Percentiles rank a stretch among this genome's conserved stretches.
phyloP scores from a whole-genome alignment of 1,140 invertebrate species.

The Megalonaias nervosa region DNA sequence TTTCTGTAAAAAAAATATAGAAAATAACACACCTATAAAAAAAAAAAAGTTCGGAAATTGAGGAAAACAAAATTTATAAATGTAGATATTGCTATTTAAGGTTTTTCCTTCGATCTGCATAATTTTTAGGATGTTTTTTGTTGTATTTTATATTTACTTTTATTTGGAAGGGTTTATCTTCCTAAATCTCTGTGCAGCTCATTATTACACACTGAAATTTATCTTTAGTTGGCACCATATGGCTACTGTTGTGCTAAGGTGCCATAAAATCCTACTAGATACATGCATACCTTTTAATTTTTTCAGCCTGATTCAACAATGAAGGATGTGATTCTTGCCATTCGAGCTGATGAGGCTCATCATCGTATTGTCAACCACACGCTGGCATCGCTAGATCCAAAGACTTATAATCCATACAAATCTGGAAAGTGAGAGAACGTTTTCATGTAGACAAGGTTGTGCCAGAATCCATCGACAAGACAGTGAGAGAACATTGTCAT shows the following conservation, averaged over 20 bases:
- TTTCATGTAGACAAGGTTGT: too few relatives aligned
- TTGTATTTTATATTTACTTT: too few relatives aligned
- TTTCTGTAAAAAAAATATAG: too few relatives aligned
- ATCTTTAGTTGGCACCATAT: neutral
- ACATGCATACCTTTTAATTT: neutral
- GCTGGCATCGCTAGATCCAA: constrained; percentile 58
- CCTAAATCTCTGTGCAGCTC: too few relatives aligned
- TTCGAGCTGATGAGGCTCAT: constrained; percentile 69
- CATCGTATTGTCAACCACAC: constrained; percentile 70
- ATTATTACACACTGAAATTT: neutral
- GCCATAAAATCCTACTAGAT: neutral
- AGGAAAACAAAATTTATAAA: neutral
- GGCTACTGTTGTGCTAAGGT: neutral
- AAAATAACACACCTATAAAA: too few relatives aligned
- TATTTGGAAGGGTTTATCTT: too few relatives aligned
- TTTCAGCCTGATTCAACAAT: constrained; percentile 60
- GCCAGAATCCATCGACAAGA: too few relatives aligned
- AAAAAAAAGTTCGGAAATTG: too few relatives aligned
- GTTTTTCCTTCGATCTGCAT: neutral
- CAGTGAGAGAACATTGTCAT: too few relatives aligned
- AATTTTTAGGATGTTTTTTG: too few relatives aligned
- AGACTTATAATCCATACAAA: constrained; percentile 66
- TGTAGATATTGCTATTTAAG: neutral
- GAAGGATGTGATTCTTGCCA: constrained; percentile 66
- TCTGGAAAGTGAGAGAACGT: constrained; percentile 54